phyloP scores from a whole-genome alignment of 1,140 invertebrate species.

The Euborellia annulipes region DNA sequence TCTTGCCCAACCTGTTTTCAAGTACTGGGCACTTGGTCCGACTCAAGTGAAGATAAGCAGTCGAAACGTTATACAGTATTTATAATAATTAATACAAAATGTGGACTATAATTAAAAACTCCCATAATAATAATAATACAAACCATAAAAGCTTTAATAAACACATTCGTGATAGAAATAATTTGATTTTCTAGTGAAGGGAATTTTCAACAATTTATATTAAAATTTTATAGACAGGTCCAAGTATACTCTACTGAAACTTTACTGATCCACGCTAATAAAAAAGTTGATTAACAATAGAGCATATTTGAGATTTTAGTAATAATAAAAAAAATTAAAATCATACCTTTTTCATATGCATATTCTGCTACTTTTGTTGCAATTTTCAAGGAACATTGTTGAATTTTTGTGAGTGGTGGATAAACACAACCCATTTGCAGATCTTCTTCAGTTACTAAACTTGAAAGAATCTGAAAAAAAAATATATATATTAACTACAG shows the following conservation, averaged over 20 bases:
- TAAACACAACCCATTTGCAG: slow-evolving; percentile 57
- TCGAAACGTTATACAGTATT: no score
- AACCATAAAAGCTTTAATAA: no score
- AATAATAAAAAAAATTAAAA: neutral
- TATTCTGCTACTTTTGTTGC: slow-evolving; percentile 51
- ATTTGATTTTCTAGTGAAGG: neutral
- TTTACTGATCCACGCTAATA: neutral
- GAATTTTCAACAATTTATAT: neutral
- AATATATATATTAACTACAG: no score
- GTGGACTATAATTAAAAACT: no score
- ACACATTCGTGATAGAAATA: neutral
- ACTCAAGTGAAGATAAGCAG: no score
- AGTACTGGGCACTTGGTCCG: no score
- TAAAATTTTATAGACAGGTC: neutral
- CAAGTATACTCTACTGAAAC: neutral
- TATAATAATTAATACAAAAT: no score
- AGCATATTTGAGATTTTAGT: neutral
- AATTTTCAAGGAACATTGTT: slow-evolving; percentile 54
- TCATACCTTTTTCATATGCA: slow-evolving; percentile 43
- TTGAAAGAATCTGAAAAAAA: slow-evolving; percentile 49
- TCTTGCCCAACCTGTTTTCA: no score
- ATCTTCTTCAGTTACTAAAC: slow-evolving; percentile 49
- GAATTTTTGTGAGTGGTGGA: slow-evolving; percentile 54
- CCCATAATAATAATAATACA: no score
- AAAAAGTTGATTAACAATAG: neutral